Evolutionary conservation across 2,797 vertebrate species (phyloP), one percentile per base, ranked within the genome.

Genomic region (Acestrorhynchus altus): DNA sequence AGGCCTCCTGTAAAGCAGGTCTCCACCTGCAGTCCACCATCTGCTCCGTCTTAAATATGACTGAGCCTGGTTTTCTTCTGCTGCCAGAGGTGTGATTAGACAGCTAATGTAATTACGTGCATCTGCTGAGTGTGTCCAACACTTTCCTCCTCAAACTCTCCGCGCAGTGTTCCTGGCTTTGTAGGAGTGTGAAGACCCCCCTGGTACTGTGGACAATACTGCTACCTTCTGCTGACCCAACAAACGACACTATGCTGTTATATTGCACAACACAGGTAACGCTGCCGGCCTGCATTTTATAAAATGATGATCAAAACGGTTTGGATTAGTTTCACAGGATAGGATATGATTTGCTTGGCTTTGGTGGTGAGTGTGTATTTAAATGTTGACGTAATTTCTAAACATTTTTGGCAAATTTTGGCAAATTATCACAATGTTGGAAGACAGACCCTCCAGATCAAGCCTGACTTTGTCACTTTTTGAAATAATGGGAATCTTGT

Each of bases 201-300:
- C 31, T 35, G 6, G 31, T 35, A 35, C 31, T 35, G 31, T 35
- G 31, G 26, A 56, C 20, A 1, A 8, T 20, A 31, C 3, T 65
- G 64, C 40, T 9, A n/a, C 9, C 24, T 73, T 24, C 52, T 61
- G 51, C 47, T 11, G 78, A 56, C 46, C 46, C 9, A 16, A 26
- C 70, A 56, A 46, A 46, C 9, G 16, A 20, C 70, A 71, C 52
- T 31, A 90, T 86, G 89, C 83, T 75, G 82, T 84, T 89, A 59
- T 87, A 89, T 80, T 72, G 70, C 12, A 67, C n/a, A 46, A 75
- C 74, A 18, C 86, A 88, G 86, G 90, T 90, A 86, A 87, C 76
- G 24, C 1, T 69, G 28, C 42, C 3, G 66, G 26, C 9, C n/a
- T 24, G 35, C 20, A 24, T 22, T 44, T 12, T 44, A n/a, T 35